Conservation (phyloP, 2,797 vertebrate species). For the Pipistrellus kuhlii region DNA sequence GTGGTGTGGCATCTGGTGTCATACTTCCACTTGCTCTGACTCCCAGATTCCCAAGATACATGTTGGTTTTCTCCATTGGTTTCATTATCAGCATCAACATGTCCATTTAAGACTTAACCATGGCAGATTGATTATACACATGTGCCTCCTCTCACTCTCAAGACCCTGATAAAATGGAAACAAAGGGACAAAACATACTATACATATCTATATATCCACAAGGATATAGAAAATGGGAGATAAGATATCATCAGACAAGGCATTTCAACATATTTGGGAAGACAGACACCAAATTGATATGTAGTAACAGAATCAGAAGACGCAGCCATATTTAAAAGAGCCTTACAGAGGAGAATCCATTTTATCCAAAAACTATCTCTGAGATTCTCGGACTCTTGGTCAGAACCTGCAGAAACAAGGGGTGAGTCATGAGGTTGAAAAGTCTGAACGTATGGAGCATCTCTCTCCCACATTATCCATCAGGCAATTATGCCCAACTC, state of each 20-base stretch:
- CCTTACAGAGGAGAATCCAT: neutral
- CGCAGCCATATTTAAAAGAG: neutral
- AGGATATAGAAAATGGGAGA: neutral
- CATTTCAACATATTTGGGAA: neutral
- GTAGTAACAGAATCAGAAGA: neutral
- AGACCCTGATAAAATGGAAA: conserved; percentile 4
- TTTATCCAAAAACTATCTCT: neutral
- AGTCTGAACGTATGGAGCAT: neutral
- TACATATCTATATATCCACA: neutral
- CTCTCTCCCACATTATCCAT: neutral
- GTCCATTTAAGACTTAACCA: neutral
- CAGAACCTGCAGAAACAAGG: neutral
- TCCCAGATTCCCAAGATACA: neutral
- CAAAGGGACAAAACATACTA: neutral
- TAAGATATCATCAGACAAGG: neutral
- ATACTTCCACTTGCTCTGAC: neutral
- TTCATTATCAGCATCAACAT: neutral
- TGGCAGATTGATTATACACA: neutral
- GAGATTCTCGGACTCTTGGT: neutral
- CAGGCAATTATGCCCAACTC: neutral
- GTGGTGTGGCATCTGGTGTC: neutral
- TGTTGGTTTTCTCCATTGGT: neutral
- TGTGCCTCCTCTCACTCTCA: neutral
- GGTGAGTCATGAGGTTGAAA: neutral
- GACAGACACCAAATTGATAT: neutral